phyloP scores from a whole-genome alignment of 2,888 invertebrate species.

The Micoletzkya japonica region DNA sequence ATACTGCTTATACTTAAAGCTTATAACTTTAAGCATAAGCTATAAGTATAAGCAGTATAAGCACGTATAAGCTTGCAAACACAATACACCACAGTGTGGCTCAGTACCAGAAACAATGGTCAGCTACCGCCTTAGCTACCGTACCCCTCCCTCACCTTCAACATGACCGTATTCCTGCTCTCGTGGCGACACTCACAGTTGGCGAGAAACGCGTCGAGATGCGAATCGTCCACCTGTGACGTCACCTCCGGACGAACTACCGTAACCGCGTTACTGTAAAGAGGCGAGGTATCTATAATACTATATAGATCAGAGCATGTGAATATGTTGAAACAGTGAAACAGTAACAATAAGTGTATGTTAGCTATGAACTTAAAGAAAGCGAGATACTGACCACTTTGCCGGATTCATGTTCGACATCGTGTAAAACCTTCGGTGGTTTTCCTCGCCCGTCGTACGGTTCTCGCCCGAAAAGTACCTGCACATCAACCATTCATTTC shows the following conservation, averaged over 20 bases:
- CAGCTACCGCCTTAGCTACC: not conserved
- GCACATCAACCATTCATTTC: too few relatives aligned
- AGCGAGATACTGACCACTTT: slow-evolving; percentile 44
- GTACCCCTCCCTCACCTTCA: slow-evolving; percentile 46
- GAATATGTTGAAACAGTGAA: not conserved
- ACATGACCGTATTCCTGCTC: slow-evolving; percentile 58
- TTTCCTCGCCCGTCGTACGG: slow-evolving; percentile 32
- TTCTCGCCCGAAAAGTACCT: slow-evolving; percentile 26
- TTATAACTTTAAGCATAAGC: too few relatives aligned
- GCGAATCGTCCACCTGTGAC: slow-evolving; percentile 47
- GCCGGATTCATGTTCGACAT: slow-evolving; percentile 55
- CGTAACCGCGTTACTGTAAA: slow-evolving; percentile 52
- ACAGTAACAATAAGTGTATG: not conserved
- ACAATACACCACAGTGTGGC: too few relatives aligned
- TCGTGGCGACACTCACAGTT: slow-evolving; percentile 62
- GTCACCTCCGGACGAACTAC: slow-evolving; percentile 54
- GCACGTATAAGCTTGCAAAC: too few relatives aligned
- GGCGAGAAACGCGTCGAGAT: slow-evolving; percentile 61
- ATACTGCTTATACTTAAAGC: too few relatives aligned
- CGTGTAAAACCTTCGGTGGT: slow-evolving; percentile 57
- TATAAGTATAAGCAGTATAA: not conserved
- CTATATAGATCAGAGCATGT: not conserved
- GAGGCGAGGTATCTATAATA: not conserved
- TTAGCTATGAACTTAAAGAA: too few relatives aligned
- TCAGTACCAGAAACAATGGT: too few relatives aligned